Conservation (phyloP, 2,797 vertebrate species). For the Thripadectes ignobilis region DNA sequence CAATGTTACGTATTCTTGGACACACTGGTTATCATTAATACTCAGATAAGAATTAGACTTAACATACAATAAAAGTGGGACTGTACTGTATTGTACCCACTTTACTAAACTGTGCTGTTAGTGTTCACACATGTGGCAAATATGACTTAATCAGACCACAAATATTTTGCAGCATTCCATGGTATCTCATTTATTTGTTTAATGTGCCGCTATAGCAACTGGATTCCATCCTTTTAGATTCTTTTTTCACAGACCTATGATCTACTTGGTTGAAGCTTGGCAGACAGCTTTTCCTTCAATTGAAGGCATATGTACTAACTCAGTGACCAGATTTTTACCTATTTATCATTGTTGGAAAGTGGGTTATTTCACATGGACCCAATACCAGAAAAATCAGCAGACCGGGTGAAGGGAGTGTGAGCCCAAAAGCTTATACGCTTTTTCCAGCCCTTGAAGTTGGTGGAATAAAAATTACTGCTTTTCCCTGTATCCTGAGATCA, state of each 20-base stretch:
- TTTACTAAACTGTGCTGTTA: constrained; percentile 66
- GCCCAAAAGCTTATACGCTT: constrained; percentile 27
- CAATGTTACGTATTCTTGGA: not conserved
- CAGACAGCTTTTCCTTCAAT: constrained; percentile 70
- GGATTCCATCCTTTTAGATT: constrained; percentile 74
- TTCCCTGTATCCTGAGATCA: not conserved
- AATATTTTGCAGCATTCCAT: constrained; percentile 91
- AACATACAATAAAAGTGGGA: not conserved
- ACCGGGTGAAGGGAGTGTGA: constrained; percentile 29
- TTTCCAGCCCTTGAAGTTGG: constrained; percentile 49
- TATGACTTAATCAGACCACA: constrained; percentile 84
- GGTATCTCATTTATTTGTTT: constrained; percentile 92
- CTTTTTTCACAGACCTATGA: constrained; percentile 73
- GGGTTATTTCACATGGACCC: constrained; percentile 45
- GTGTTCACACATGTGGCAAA: constrained; percentile 78
- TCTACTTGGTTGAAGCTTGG: constrained; percentile 76
- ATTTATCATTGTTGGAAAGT: constrained; percentile 55
- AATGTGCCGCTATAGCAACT: constrained; percentile 83
- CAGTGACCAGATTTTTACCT: constrained; percentile 71
- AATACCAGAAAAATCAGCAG: constrained; percentile 63
- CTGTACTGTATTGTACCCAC: constrained; percentile 23
- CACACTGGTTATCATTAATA: not conserved
- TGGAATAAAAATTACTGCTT: constrained; percentile 37
- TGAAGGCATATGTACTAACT: constrained; percentile 78
- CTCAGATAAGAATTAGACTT: not conserved